phyloP scores from a whole-genome alignment of 2,113 vertebrate species.

The Apteryx mantelli region DNA sequence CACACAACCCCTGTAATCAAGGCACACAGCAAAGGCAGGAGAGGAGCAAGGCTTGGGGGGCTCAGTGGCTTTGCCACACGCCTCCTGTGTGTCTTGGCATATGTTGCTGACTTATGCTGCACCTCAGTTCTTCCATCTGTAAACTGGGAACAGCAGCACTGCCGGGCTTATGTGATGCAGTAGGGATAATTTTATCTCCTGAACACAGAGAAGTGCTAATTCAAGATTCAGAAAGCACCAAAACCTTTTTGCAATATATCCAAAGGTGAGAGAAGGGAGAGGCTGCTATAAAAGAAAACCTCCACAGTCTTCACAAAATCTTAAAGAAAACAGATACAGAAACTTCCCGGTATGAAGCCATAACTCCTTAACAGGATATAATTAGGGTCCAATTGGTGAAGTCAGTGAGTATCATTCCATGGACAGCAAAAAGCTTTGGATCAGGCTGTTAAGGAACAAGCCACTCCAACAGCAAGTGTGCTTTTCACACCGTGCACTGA shows the following conservation, averaged over 20 bases:
- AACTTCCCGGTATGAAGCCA: background rate
- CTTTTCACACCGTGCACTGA: background rate
- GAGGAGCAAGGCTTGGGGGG: background rate
- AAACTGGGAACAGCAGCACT: background rate
- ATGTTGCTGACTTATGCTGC: accelerated
- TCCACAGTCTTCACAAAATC: background rate
- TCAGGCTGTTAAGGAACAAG: background rate
- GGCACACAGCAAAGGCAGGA: background rate
- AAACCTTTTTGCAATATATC: background rate
- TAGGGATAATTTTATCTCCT: background rate
- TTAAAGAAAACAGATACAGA: background rate
- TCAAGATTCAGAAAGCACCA: background rate
- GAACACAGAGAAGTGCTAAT: background rate
- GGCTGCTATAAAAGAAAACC: background rate
- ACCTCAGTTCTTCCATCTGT: background rate
- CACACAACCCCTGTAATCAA: background rate
- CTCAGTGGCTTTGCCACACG: background rate
- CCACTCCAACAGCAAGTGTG: background rate
- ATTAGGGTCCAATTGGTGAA: background rate
- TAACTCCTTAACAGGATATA: background rate
- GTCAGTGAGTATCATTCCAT: background rate
- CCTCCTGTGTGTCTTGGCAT: accelerated
- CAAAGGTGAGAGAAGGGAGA: background rate
- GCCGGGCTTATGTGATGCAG: background rate
- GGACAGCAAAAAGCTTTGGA: background rate